Evolutionary conservation across 64 coral and sea anemone species (phyloP).

Genomic region (Montipora efflorescens): DNA sequence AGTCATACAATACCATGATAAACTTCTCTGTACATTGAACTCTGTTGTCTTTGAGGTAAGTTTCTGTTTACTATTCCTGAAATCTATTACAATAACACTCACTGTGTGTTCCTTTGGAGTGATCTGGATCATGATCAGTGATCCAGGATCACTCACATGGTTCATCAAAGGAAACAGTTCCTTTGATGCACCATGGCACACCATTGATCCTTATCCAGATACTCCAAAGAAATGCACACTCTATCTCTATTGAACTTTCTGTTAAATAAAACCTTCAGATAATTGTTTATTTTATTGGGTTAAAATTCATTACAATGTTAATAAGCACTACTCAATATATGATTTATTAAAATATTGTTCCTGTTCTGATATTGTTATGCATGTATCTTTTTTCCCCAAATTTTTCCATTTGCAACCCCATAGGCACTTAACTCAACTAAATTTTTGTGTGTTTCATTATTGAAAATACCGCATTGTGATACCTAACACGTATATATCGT

Average conservation of each 20-base stretch:
- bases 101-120: not conserved
- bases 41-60: not conserved
- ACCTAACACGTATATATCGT: not conserved
- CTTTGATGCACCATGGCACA: not conserved
- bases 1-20: conserved; percentile 1
- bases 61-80: conserved; percentile 9
- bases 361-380: not conserved
- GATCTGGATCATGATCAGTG: not conserved
- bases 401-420: not conserved
- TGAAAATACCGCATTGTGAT: not conserved
- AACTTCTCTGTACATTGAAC: conserved; percentile 9
- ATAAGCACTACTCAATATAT: not conserved
- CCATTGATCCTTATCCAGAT: not conserved
- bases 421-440: not conserved
- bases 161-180: not conserved
- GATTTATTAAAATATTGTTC: not conserved
- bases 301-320: not conserved
- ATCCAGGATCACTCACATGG: not conserved
- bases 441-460: not conserved
- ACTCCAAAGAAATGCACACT: not conserved
- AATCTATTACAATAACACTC: not conserved
- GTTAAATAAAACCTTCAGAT: not conserved
- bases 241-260: conserved; percentile 20
- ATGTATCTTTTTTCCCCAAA: no score
- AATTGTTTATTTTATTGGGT: not conserved